Evolutionary conservation across 2,888 invertebrate genomes (phyloP), one percentile per base, ranked within the genome.

Genomic region (Athalia cordata): DNA sequence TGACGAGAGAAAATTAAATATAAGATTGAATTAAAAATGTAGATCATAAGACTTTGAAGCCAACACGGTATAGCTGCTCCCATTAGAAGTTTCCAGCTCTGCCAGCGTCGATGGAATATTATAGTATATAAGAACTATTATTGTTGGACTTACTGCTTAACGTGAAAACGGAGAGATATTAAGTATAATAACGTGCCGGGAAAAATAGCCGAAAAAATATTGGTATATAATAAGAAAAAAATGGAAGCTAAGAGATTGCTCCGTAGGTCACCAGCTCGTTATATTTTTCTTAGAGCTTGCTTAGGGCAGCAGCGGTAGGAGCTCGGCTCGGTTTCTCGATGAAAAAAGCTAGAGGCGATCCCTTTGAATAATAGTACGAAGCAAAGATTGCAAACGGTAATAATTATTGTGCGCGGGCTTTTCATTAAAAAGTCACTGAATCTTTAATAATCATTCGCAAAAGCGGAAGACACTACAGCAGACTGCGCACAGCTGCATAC

Each of bases 351-450:
- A 80, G 80, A 80, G 81, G 82, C 82, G 81, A 85, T 84, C 82
- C 81, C 83, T 85, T 84, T 85, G 86, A 83, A 85, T 81, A 80
- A 83, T 9, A 9, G 55, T 9, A 57, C 45, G 80, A 80, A 80
- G 82, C 82, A 83, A 86, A 86, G 84, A 87, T 85, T 86, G 86
- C 84, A 82, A 81, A 83, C 82, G 84, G 84, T 85, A 85, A 86
- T 86, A 86, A 86, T 87, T 86, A 86, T 85, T 84, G 84, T 81
- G 80, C 77, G n/a, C 59, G 59, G 80, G 81, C 81, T 82, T 83
- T 72, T 84, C 84, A 84, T 84, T 84, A 82, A 79, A 80, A 85
- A 84, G 84, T 84, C 83, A 80, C 82, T 82, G 84, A 85, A 79
- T 84, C 79, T 84, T 82, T 83, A 85, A 83, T 84, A 83, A 86